Conservation (phyloP, 2,113 vertebrate species). For the Calidris pugnax region DNA sequence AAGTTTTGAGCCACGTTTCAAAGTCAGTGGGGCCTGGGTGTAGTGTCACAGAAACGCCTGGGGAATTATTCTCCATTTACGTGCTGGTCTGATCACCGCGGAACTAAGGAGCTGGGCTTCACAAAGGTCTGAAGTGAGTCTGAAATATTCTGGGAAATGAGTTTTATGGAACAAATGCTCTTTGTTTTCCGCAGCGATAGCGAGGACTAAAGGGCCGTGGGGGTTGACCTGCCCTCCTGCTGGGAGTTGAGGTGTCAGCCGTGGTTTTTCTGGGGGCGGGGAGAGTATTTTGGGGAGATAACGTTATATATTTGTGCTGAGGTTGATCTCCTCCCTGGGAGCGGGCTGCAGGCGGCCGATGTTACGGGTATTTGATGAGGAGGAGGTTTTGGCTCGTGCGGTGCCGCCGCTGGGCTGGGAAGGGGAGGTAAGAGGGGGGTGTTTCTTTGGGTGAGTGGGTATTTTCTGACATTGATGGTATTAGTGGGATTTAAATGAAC, state of each 20-base stretch:
- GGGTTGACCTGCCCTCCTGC: not conserved
- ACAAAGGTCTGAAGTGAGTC: not conserved
- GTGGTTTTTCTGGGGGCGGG: not conserved
- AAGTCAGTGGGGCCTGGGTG: rapidly evolving
- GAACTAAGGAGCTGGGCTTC: not conserved
- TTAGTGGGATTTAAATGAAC: not conserved
- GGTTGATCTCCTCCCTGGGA: not conserved
- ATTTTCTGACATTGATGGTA: not conserved
- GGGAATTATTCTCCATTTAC: not conserved
- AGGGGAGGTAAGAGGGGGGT: rapidly evolving
- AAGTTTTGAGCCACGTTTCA: not conserved
- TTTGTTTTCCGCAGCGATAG: not conserved
- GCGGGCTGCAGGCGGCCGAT: rapidly evolving
- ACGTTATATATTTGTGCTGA: rapidly evolving
- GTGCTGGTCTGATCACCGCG: not conserved
- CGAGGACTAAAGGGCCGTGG: rapidly evolving
- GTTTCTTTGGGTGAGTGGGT: not conserved
- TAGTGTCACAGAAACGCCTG: rapidly evolving
- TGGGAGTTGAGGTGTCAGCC: not conserved
- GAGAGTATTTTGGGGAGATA: not conserved
- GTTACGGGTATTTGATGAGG: not conserved
- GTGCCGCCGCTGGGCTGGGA: not conserved
- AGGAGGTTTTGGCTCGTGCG: rapidly evolving
- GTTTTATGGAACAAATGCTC: not conserved
- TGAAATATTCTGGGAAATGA: not conserved